These are phyloP conservation scores for Adelognathus sp. DNA, from an alignment of 2,888 invertebrate species.

Conservation along the genomic window DNA sequence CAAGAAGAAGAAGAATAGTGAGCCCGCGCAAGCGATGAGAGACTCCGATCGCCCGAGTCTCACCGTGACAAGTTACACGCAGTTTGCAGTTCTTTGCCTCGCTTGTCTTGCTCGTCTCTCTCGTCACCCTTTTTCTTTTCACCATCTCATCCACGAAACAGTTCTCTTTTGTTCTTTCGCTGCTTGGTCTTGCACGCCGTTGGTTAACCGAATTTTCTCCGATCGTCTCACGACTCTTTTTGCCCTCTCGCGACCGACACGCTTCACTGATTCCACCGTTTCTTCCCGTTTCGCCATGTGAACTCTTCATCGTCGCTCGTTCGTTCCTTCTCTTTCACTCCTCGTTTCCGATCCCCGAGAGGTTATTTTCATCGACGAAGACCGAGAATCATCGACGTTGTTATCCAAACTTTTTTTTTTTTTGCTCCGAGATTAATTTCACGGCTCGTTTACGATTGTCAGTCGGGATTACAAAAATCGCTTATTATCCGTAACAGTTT, in stretches of 20 bases:
- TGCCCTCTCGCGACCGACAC: slow-evolving; percentile 50
- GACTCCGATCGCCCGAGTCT: slow-evolving; percentile 45
- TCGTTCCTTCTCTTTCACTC: slow-evolving; percentile 9
- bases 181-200: slow-evolving; percentile 20
- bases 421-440: slow-evolving; percentile 51
- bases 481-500: slow-evolving; percentile 27
- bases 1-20: slow-evolving; percentile 48
- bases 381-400: not conserved
- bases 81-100: no score
- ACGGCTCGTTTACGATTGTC: slow-evolving; percentile 51
- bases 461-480: not conserved
- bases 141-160: slow-evolving; percentile 14
- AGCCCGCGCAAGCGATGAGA: slow-evolving; percentile 41
- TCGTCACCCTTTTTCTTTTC: slow-evolving; percentile 12
- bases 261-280: slow-evolving; percentile 55
- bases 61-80: slow-evolving; percentile 56
- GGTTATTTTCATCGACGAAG: slow-evolving; percentile 21
- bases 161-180: slow-evolving; percentile 15
- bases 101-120: slow-evolving; percentile 33
- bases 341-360: slow-evolving; percentile 51
- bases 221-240: slow-evolving; percentile 52
- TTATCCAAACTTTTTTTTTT: slow-evolving; percentile 38
- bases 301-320: slow-evolving; percentile 43
- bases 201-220: slow-evolving; percentile 48
- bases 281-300: slow-evolving; percentile 52